phyloP scores from a whole-genome alignment of 2,113 vertebrate species.

The Protobothrops flavoviridis region DNA sequence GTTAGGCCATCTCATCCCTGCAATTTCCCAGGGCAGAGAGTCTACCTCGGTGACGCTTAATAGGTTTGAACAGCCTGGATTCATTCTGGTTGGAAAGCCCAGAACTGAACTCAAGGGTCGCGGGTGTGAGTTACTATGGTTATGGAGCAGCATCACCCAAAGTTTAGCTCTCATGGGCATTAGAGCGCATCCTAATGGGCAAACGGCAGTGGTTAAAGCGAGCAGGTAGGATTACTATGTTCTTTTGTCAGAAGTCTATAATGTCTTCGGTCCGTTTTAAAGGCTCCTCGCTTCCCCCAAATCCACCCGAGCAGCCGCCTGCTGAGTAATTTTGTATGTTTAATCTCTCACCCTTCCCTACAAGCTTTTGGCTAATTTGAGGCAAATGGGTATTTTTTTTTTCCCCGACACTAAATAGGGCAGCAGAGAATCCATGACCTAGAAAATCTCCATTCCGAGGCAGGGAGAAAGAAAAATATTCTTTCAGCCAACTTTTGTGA shows the following conservation, averaged over 20 bases:
- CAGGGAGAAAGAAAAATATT: slow-evolving; percentile 73
- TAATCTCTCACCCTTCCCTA: slow-evolving; percentile 84
- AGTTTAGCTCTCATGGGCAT: slow-evolving; percentile 87
- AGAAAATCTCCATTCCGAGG: slow-evolving; percentile 75
- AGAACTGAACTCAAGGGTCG: slow-evolving; percentile 74
- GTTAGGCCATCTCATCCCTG: slow-evolving; percentile 38
- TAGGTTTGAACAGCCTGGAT: slow-evolving; percentile 76
- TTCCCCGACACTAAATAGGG: slow-evolving; percentile 74
- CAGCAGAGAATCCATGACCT: slow-evolving; percentile 77
- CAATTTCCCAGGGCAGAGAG: slow-evolving; percentile 61
- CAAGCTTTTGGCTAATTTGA: slow-evolving; percentile 82
- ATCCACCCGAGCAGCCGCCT: slow-evolving; percentile 79
- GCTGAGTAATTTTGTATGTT: slow-evolving; percentile 84
- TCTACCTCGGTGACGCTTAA: slow-evolving; percentile 70
- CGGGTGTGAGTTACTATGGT: slow-evolving; percentile 96
- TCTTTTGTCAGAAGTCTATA: slow-evolving; percentile 95
- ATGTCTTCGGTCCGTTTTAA: slow-evolving; percentile 98
- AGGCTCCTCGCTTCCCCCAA: slow-evolving; percentile 88
- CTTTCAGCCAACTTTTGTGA: slow-evolving; percentile 73
- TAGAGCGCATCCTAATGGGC: slow-evolving; percentile 88
- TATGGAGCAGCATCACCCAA: slow-evolving; percentile 93
- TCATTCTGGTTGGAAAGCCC: slow-evolving; percentile 71
- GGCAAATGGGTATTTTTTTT: slow-evolving; percentile 77
- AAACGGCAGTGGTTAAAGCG: slow-evolving; percentile 92
- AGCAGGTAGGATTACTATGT: slow-evolving; percentile 97